phyloP scores from a whole-genome alignment of 92 coral and sea anemone genomes.

The Porites rus region DNA sequence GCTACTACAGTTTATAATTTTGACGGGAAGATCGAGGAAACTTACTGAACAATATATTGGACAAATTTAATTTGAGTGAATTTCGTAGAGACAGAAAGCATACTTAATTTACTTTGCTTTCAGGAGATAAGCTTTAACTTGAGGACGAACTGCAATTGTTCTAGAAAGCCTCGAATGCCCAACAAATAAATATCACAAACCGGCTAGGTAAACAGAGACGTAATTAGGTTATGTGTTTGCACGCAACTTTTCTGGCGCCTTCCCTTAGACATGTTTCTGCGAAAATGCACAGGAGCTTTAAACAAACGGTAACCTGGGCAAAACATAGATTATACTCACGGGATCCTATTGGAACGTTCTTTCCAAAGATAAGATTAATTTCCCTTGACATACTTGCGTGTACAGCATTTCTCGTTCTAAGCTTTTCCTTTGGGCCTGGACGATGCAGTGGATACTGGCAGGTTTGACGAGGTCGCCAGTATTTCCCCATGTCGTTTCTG shows the following conservation, averaged over 20 bases:
- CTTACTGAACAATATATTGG: too few relatives aligned
- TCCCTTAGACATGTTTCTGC: too few relatives aligned
- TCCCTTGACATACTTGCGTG: constrained; percentile 57
- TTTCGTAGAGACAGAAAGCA: too few relatives aligned
- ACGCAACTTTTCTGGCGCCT: not conserved
- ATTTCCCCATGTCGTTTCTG: constrained; percentile 56
- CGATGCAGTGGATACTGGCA: constrained; percentile 71
- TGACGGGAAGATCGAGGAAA: too few relatives aligned
- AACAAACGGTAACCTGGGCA: not conserved
- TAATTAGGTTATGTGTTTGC: not conserved
- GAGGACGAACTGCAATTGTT: too few relatives aligned
- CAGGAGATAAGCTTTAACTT: too few relatives aligned
- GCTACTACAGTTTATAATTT: too few relatives aligned
- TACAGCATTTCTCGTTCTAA: constrained; percentile 62
- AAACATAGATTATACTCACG: constrained; percentile 50
- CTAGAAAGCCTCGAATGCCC: too few relatives aligned
- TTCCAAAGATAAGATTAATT: constrained; percentile 48
- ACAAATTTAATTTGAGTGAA: too few relatives aligned
- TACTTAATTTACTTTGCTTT: too few relatives aligned
- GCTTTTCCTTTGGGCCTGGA: constrained; percentile 57
- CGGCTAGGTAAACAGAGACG: too few relatives aligned
- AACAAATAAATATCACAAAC: too few relatives aligned
- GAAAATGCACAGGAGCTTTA: not conserved
- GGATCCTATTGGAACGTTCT: constrained; percentile 67
- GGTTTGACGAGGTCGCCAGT: constrained; percentile 68